Evolutionary conservation across 1,140 invertebrate species (phyloP), one percentile per base, ranked within the genome.

Genomic region (Pararge aegeria): DNA sequence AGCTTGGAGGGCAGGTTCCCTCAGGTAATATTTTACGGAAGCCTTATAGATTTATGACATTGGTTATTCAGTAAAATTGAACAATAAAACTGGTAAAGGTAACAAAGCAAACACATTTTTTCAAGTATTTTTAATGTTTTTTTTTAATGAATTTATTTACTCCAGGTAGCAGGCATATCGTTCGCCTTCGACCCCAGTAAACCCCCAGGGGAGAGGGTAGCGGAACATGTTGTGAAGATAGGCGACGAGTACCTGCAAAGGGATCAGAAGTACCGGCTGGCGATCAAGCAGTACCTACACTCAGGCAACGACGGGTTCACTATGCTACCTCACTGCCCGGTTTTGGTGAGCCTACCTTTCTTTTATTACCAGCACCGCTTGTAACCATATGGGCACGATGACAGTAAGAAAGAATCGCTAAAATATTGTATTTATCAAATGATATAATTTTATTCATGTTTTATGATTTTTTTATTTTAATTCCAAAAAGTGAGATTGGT

Each of bases 271-370:
- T 98, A 98, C 82, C 90, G 93, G 27, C 74, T 97, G 19, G 95
- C 94, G 16, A 95, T 96, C 2, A 98, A 98, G 86, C 93, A 92
- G 73, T 98, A 97, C 80, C 87, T 96, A 57, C 90, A 92, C 61
- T 87, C 87, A 30, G 97, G 96, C 1, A 95, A 95, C 83, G 97
- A 98, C 91, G 97, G 97, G 1, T 98, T 96, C 79, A 93, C 92
- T 40, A 93, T 95, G 87, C 92, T 98, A 52, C 94, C 93, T 70
- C 89, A 94, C 48, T 94, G 93, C 75, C 92, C 92, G 66, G 87
- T 96, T 40, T 69, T 96, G 90, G 95, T 96, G 78, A 91, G 93
- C 89, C 20, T 50, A 19, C 30, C 13, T 21, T 16, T 42, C 18
- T 42, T 34, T 7, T 34, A 34, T 3, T 34, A 34, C 10, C 3